phyloP scores from a whole-genome alignment of 2,113 vertebrate genomes.

The Mesoclemmys tuberculata region DNA sequence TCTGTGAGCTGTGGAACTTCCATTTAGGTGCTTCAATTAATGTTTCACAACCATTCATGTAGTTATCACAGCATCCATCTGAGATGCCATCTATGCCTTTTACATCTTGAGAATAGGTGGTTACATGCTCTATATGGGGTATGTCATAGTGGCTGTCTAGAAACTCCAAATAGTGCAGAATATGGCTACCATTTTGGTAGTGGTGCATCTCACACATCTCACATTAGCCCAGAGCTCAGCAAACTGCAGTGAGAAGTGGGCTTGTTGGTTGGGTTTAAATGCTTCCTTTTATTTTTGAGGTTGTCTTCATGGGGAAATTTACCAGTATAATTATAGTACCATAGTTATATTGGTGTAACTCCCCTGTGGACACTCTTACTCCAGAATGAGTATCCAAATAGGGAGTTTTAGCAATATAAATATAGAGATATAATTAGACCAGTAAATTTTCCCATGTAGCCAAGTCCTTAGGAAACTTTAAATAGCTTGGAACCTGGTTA shows the following conservation, averaged over 20 bases:
- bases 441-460: not conserved
- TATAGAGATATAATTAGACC: not conserved
- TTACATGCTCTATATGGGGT: not conserved
- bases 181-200: not conserved
- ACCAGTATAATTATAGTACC: not conserved
- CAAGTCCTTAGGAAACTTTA: not conserved
- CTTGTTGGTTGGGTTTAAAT: not conserved
- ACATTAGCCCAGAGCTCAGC: not conserved
- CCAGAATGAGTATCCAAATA: not conserved
- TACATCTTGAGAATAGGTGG: not conserved
- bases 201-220: not conserved
- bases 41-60: not conserved
- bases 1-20: not conserved
- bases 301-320: fast-evolving
- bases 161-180: not conserved
- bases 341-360: not conserved
- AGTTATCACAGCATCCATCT: not conserved
- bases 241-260: not conserved
- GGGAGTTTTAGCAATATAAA: not conserved
- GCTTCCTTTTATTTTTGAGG: fast-evolving
- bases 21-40: not conserved
- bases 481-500: not conserved
- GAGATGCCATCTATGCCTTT: not conserved
- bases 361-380: not conserved
- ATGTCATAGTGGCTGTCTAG: not conserved